Evolutionary conservation across 1,140 invertebrate species (phyloP).

Genomic region (Hyles vespertilio): DNA sequence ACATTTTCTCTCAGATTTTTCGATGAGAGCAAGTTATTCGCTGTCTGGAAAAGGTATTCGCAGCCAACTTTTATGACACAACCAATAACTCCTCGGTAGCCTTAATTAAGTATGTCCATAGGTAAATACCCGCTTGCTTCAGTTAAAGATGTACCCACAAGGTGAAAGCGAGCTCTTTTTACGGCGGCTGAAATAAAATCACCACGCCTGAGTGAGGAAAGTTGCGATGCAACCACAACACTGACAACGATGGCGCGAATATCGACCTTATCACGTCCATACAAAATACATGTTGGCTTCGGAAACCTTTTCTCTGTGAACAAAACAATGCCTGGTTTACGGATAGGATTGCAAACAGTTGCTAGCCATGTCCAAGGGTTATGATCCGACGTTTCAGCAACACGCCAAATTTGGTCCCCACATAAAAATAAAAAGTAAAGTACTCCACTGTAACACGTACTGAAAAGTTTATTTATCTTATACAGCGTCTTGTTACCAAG

Average conservation of each 20-base stretch:
- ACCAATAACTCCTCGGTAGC: constrained; percentile 20
- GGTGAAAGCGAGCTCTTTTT: constrained; percentile 47
- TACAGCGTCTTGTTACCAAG: no score
- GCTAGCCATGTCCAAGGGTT: constrained; percentile 60
- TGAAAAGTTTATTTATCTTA: constrained; percentile 32
- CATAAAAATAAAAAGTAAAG: constrained; percentile 65
- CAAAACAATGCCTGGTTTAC: constrained; percentile 48
- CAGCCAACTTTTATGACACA: constrained; percentile 27
- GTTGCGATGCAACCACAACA: constrained; percentile 32
- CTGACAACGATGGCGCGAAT: constrained; percentile 4
- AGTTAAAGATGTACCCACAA: constrained; percentile 28
- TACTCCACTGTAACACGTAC: constrained; percentile 26
- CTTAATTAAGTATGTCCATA: constrained; percentile 46
- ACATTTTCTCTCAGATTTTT: no score
- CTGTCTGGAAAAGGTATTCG: constrained; percentile 17
- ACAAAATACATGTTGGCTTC: constrained; percentile 5
- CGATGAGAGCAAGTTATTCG: constrained; percentile 9
- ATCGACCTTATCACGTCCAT: background rate
- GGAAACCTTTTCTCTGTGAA: constrained; percentile 20
- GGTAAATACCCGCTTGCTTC: constrained; percentile 18
- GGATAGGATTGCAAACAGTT: constrained; percentile 53
- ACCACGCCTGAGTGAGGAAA: constrained; percentile 37
- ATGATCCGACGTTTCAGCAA: constrained; percentile 60
- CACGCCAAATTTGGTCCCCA: constrained; percentile 61
- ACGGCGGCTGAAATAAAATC: constrained; percentile 46